Base-by-base conservation (phyloP, 1,140 invertebrate genomes). In the Proctacanthus coquilletti region DNA sequence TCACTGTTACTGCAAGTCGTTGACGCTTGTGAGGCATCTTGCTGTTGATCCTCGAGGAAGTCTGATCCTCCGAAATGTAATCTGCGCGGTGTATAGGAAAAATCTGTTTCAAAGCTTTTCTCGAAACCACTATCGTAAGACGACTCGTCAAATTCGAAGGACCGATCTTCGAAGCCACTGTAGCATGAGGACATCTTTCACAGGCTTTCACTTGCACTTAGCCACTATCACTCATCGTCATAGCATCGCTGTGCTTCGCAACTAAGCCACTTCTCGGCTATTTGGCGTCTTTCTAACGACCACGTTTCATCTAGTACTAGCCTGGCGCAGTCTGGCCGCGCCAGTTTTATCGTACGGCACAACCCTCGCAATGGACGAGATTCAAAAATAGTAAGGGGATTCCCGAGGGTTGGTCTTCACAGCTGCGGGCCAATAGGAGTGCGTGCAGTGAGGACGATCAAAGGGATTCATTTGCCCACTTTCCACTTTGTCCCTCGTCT, bases 111-210 rank as follows among this genome's bases (percentile, higher is more conserved):
- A 40, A 69, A 73, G 42, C 68, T 72, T 38, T 70, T 70, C 38
- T 77, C 75, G 44, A 77, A 70, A 25, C 76, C 76, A 0, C 75
- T 78, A 46, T 78, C 75, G 30, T 70, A 75, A 25, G 75, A 77
- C 43, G 74, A 76, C 46, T 77, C 74, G 45, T 74, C 74, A 45
- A 77, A 75, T 21, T 72, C 72, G 35, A 54, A 59, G 19, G 52
- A 54, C 25, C 54, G 53, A 39, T 58, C 43, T 17, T 53, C 49
- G 34, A 48, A 59, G 39, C 51, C 56, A 40, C 52, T 54, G 31
- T 56, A 58, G 18, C 56, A 57, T 37, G 56, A 56, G 8, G 56
- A 51, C 57, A 60, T 58, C 42, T 41, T 50, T 27, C 8, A 27
- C 23, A 9, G 23, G 13, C 8, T 27, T 27, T 27, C 8, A 9